phyloP scores from a whole-genome alignment of 2,797 vertebrate genomes.

The Syndactyla subalaris region DNA sequence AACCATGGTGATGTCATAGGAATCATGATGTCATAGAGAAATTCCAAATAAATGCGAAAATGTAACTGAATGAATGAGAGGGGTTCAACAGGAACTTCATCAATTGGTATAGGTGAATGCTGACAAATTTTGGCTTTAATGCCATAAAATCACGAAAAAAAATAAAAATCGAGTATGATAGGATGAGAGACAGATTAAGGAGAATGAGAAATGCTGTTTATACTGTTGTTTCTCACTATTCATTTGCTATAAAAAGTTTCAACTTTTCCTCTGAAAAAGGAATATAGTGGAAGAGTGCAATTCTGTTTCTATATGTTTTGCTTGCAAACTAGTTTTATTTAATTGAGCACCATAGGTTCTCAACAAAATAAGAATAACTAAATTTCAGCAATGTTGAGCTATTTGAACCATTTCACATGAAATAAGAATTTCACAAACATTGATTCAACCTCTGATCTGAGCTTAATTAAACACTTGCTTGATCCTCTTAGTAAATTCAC shows the following conservation, averaged over 20 bases:
- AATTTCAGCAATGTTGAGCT: not conserved
- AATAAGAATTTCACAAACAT: not conserved
- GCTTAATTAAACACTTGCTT: not conserved
- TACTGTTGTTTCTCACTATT: not conserved
- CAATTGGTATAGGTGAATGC: rapidly evolving
- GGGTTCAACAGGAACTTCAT: not conserved
- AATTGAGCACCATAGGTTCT: not conserved
- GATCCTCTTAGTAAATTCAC: not conserved
- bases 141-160: not conserved
- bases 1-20: not conserved
- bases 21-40: not conserved
- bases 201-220: not conserved
- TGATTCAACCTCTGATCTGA: not conserved
- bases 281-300: not conserved
- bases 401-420: not conserved
- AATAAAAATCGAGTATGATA: not conserved
- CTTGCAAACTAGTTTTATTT: not conserved
- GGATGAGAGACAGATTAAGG: not conserved
- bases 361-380: not conserved
- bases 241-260: not conserved
- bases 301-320: not conserved
- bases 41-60: not conserved
- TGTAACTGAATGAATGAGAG: not conserved
- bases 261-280: not conserved
- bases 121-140: not conserved